These are phyloP conservation scores for Xiphorhynchus elegans DNA, from an alignment of 2,113 vertebrate genomes.

Conservation along the genomic window DNA sequence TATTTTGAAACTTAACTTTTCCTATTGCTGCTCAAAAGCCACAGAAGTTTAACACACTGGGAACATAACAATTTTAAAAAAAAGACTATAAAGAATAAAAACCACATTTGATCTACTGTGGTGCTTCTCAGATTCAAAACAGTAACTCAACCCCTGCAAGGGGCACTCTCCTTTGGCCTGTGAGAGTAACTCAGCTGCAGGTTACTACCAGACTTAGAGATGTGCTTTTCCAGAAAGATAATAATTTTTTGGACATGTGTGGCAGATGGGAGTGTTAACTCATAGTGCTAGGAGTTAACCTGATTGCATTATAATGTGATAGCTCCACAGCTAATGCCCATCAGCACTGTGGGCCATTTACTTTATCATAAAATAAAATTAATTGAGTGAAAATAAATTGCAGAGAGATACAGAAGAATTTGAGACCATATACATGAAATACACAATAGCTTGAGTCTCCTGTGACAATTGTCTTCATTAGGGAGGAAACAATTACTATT, in stretches of 20 bases:
- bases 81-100: neutral
- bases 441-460: neutral
- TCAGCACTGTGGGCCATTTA: constrained; percentile 73
- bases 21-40: neutral
- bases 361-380: constrained; percentile 78
- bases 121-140: neutral
- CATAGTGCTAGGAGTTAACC: constrained; percentile 69
- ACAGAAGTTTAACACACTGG: neutral
- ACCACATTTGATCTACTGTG: neutral
- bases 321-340: constrained; percentile 42
- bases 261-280: constrained; percentile 62
- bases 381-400: constrained; percentile 71
- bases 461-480: constrained; percentile 72
- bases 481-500: constrained; percentile 64
- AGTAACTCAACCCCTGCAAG: rapidly evolving
- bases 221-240: neutral
- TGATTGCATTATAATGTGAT: constrained; percentile 48
- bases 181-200: neutral
- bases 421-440: constrained; percentile 51
- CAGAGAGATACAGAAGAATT: constrained; percentile 57
- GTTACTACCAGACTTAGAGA: neutral
- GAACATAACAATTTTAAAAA: neutral
- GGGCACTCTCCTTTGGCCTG: neutral
- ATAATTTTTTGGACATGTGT: neutral
- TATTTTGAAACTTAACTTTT: neutral